Base-by-base conservation (phyloP, 2,113 vertebrate species). In the Prunella fulvescens region DNA sequence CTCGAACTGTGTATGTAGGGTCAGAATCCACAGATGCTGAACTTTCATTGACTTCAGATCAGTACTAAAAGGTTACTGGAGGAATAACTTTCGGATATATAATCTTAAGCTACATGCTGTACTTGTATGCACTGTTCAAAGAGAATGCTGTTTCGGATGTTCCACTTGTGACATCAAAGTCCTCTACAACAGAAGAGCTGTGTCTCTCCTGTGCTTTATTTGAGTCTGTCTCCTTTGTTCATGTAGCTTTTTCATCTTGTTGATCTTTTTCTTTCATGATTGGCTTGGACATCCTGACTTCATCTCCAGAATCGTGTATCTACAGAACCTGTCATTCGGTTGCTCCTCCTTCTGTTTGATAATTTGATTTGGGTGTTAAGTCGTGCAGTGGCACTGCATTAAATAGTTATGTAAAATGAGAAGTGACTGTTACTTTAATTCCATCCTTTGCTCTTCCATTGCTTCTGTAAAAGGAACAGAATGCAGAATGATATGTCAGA, bases 291-390 rank as follows among this genome's bases (percentile, higher is more conserved):
- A 83, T 54, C 58, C 57, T 94, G 50, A 31, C 85, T 42, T 90
- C 40, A 56, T 62, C 56, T 45, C 60, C 76, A 93, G 89, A n/a
- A 40, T 13, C 4, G 2, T 14, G 4, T 60, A 53, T n/a, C n/a
- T 51, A 23, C 78, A 88, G 81, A 31, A n/a, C 33, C 37, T 61
- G 29, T 94, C 26, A 64, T 81, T 96, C 51, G 57, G 62, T 80
- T 86, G 33, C 51, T 67, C 31, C 69, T 67, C 50, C 26, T 81
- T 66, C 60, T 88, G n/a, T 76, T 60, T 87, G 42, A 71, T 90
- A 71, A 87, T 92, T 95, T 96, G 88, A 69, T 80, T 95, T 92
- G 85, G 51, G 19, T 73, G 39, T 94, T 89, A 90, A 93, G 61
- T 90, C 44, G 17, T 44, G 8, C 50, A 74, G n/a, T 76, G 31